Evolutionary conservation across 2,888 invertebrate species (phyloP).

Genomic region (Busseola fusca): DNA sequence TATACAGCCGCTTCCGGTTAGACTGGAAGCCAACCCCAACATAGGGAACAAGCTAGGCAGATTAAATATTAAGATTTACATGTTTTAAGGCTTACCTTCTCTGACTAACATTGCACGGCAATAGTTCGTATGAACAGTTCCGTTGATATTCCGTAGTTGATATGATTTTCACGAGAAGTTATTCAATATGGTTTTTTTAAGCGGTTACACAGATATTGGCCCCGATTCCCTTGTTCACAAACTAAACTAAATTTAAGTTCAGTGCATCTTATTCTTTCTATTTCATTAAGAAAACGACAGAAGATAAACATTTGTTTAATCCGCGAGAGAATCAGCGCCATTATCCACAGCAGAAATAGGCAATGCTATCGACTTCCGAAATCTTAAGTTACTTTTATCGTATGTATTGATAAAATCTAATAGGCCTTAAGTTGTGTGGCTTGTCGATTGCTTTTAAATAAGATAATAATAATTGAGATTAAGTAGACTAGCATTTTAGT

Average conservation of each 20-base stretch:
- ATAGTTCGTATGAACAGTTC: slow-evolving; percentile 4
- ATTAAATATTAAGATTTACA: not conserved
- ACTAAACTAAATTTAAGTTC: too few species aligned
- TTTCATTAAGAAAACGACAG: too few species aligned
- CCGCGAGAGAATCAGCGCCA: too few species aligned
- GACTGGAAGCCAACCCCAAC: not conserved
- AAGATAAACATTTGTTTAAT: too few species aligned
- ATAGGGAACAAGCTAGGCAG: not conserved
- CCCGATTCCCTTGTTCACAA: too few species aligned
- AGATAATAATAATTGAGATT: slow-evolving; percentile 8
- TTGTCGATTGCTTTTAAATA: slow-evolving; percentile 50
- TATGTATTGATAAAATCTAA: not conserved
- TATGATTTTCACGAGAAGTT: not conserved
- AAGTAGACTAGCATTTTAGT: slow-evolving; percentile 16
- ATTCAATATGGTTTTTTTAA: not conserved
- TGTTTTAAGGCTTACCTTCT: not conserved
- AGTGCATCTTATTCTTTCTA: too few species aligned
- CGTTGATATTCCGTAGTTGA: slow-evolving; percentile 28
- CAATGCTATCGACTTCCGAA: slow-evolving; percentile 13
- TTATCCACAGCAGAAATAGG: not conserved
- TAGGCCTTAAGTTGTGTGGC: not conserved
- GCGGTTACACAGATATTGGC: not conserved
- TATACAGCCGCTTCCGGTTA: not conserved
- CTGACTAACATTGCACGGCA: slow-evolving; percentile 19
- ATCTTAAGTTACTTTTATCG: not conserved